phyloP scores from a whole-genome alignment of 2,888 invertebrate species.

The Cephus sareptanus region DNA sequence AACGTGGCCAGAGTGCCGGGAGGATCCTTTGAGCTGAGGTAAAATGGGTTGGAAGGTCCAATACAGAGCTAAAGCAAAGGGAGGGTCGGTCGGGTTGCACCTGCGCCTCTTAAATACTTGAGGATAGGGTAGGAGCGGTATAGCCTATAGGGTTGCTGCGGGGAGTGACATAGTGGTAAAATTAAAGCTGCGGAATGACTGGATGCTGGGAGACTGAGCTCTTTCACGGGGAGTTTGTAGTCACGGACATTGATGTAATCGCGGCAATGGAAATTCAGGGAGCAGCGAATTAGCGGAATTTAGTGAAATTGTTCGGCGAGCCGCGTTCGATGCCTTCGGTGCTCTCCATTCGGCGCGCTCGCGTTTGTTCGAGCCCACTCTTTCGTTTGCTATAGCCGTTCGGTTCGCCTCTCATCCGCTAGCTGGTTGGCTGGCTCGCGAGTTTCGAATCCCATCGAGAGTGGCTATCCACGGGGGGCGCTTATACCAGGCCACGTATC shows the following conservation, averaged over 20 bases:
- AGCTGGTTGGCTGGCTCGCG: neutral
- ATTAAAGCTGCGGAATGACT: neutral
- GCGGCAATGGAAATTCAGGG: neutral
- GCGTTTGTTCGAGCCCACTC: neutral
- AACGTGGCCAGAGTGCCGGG: constrained; percentile 6
- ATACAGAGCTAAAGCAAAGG: neutral
- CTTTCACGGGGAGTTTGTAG: neutral
- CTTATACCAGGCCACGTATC: constrained; percentile 56
- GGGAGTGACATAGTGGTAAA: neutral
- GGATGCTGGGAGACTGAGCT: neutral
- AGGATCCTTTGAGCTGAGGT: neutral
- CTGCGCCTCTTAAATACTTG: neutral
- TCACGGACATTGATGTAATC: neutral
- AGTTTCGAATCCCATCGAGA: neutral
- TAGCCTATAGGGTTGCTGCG: too few relatives aligned
- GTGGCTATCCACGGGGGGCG: constrained; percentile 42
- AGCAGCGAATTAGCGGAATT: neutral
- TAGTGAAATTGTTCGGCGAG: neutral
- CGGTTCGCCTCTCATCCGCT: neutral
- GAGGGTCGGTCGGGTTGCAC: neutral
- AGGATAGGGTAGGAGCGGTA: neutral
- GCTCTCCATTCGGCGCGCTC: neutral
- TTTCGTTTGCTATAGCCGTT: neutral
- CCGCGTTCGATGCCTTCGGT: neutral
- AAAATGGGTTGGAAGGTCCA: neutral